phyloP scores from a whole-genome alignment of 2,797 vertebrate species.

The Scomberomorus guttatus region DNA sequence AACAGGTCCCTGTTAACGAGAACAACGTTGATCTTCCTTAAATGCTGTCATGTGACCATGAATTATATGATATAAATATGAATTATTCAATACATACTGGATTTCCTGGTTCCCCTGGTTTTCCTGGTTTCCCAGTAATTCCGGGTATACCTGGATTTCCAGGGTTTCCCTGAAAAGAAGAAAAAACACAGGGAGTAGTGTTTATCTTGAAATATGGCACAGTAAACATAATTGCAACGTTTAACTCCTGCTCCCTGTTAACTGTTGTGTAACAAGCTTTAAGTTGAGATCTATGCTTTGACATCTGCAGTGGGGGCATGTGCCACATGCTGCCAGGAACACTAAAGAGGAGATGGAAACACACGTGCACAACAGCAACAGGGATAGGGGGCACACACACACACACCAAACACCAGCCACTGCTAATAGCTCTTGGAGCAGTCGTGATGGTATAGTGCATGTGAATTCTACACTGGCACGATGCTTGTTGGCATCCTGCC shows the following conservation, averaged over 20 bases:
- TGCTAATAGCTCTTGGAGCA: slow-evolving; percentile 59
- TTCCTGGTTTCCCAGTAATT: slow-evolving; percentile 93
- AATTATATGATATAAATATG: no score
- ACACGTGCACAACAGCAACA: slow-evolving; percentile 24
- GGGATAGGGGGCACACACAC: slow-evolving; percentile 23
- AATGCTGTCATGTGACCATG: background rate
- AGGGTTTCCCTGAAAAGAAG: slow-evolving; percentile 89
- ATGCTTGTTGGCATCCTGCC: slow-evolving; percentile 63
- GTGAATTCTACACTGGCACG: slow-evolving; percentile 58
- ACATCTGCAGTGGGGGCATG: slow-evolving; percentile 54
- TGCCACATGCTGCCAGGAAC: slow-evolving; percentile 65
- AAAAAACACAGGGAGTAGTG: slow-evolving; percentile 19
- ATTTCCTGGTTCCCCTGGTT: slow-evolving; percentile 92
- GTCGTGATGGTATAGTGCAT: slow-evolving; percentile 61
- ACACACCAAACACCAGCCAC: slow-evolving; percentile 31
- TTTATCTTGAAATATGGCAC: slow-evolving; percentile 52
- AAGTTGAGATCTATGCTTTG: slow-evolving; percentile 53
- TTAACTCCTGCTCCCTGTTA: slow-evolving; percentile 62
- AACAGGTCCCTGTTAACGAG: slow-evolving; percentile 86
- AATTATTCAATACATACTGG: slow-evolving; percentile 85
- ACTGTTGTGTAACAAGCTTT: slow-evolving; percentile 57
- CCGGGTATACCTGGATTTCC: slow-evolving; percentile 95
- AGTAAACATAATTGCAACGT: slow-evolving; percentile 56
- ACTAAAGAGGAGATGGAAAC: slow-evolving; percentile 64
- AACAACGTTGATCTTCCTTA: background rate